Percentiles rank a stretch among this genome's conserved stretches.
These are phyloP conservation scores for Anhinga rufa DNA, from an alignment of 2,113 vertebrate species.

Conservation along the genomic window DNA sequence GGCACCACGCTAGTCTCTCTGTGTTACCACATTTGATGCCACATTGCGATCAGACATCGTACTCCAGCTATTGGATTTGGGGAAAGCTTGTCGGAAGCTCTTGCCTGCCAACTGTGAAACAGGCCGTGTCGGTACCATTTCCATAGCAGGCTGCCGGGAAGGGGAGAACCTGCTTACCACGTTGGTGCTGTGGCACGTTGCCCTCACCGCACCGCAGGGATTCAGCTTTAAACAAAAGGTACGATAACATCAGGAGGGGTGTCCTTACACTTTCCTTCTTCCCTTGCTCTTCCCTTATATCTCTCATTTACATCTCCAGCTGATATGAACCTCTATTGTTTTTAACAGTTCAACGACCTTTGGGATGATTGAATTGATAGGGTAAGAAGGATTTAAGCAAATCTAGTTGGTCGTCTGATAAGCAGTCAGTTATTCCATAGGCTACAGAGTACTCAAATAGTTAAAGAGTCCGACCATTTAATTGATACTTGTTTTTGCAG, in stretches of 20 bases:
- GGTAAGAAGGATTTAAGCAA: slow-evolving; percentile 7
- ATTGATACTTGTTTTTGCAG: slow-evolving; percentile 63
- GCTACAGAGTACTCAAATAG: slow-evolving; percentile 21
- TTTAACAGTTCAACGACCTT: not conserved
- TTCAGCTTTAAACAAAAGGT: not conserved
- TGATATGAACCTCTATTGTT: not conserved
- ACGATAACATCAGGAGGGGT: not conserved
- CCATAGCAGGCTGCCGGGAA: not conserved
- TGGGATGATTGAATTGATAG: not conserved
- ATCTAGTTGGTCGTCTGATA: not conserved
- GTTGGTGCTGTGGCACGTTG: not conserved
- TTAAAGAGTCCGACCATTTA: slow-evolving; percentile 53
- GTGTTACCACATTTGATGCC: not conserved
- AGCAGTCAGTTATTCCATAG: slow-evolving; percentile 55
- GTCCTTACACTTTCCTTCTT: not conserved
- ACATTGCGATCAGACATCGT: not conserved
- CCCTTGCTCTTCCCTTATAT: not conserved
- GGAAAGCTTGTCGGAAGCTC: not conserved
- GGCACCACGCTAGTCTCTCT: not conserved
- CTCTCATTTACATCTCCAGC: not conserved
- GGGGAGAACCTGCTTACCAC: not conserved
- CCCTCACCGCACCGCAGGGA: not conserved
- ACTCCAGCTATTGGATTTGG: not conserved
- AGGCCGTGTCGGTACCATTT: not conserved
- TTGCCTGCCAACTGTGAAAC: not conserved